Base-by-base conservation (phyloP, 2,113 vertebrate species). In the Megaleporinus macrocephalus region DNA sequence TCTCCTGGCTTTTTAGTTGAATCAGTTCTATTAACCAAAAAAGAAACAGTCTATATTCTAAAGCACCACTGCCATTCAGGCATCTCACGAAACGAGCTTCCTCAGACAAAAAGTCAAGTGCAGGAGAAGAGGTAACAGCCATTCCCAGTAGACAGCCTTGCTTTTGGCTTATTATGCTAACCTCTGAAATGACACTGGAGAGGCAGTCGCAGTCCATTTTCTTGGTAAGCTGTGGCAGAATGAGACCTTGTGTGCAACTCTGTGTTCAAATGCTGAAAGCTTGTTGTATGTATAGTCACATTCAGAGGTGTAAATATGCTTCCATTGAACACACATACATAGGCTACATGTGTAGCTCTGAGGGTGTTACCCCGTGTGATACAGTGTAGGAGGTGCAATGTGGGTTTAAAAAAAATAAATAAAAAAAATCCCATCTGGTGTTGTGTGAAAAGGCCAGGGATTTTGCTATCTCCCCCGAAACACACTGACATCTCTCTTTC, bases 391-490 rank as follows among this genome's bases (percentile, higher is more conserved):
- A 78, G 71, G 55, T 66, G 44, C 44, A 69, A 70, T 61, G 24
- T 33, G n/a, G 76, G 49, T 44, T 9, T 4, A 72, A 18, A 9
- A 0, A 26, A 57, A 29, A n/a, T 30, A 74, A 29, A 22, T 1
- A 30, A 33, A 63, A 55, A 76, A 0, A 22, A 24, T 83, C 57
- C 71, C 80, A 86, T 86, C 80, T 86, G 80, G 55, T 76, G 77
- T 53, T 79, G 71, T 29, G 59, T 76, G 55, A 80, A 80, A 71
- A 70, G 47, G 72, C 30, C 65, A 49, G 29, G 11, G 51, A 66
- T 27, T 30, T 36, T 15, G 16, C 24, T 73, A 69, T 62, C 78
- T 30, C 30, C 51, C 33, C 51, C 71, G 29, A 62, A 63, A 27
- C 41, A 44, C 41, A 44, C 41, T 1, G 41, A 36, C 57, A 24